Evolutionary conservation across 2,888 invertebrate genomes (phyloP).

Genomic region (Sympetrum striolatum): DNA sequence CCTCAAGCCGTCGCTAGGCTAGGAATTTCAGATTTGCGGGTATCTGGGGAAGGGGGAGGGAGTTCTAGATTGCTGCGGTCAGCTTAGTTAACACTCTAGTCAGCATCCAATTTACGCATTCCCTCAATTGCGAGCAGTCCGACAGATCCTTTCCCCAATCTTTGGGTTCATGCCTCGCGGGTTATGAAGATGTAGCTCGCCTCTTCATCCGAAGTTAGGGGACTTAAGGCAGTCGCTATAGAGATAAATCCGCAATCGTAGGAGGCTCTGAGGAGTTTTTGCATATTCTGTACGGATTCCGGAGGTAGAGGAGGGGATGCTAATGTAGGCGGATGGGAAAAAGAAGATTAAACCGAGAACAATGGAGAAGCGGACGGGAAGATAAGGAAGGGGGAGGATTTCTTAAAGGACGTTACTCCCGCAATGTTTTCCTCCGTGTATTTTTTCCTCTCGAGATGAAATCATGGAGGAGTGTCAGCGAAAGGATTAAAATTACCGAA

Average conservation of each 20-base stretch:
- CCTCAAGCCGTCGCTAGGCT: not conserved
- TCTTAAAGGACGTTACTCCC: not conserved
- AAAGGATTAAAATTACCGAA: not conserved
- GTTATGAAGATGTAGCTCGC: not conserved
- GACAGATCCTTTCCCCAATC: not conserved
- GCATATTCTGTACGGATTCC: not conserved
- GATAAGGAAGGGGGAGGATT: not conserved
- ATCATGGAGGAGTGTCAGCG: not conserved
- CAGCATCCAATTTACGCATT: not conserved
- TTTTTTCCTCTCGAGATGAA: not conserved
- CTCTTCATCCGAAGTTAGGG: not conserved
- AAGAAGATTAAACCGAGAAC: not conserved
- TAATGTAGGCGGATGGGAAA: not conserved
- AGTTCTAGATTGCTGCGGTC: not conserved
- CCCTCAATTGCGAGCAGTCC: not conserved
- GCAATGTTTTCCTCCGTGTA: not conserved
- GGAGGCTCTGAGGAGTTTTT: not conserved
- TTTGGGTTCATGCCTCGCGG: not conserved
- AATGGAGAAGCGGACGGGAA: not conserved
- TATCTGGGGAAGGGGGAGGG: not conserved
- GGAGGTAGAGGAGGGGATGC: not conserved
- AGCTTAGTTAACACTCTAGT: not conserved
- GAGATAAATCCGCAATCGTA: not conserved
- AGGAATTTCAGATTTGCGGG: not conserved
- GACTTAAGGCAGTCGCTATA: not conserved